These are phyloP conservation scores for Peromyscus leucopus DNA, from an alignment of 2,113 vertebrate genomes.

Conservation along the genomic window DNA sequence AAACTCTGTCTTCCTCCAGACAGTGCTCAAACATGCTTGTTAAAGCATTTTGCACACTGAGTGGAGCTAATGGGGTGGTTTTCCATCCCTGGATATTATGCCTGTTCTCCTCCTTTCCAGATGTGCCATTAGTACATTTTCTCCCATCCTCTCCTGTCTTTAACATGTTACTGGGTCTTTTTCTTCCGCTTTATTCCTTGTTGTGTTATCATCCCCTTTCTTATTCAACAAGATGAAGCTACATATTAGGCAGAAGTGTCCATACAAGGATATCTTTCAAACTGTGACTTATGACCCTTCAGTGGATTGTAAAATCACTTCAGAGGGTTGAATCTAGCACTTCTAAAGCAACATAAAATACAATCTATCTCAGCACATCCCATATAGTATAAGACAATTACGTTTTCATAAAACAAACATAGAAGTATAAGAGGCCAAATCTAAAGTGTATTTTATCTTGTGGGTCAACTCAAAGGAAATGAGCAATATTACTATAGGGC, in stretches of 20 bases:
- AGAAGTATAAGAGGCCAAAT: not conserved
- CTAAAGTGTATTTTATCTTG: slow-evolving; percentile 27
- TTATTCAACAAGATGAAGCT: slow-evolving; percentile 15
- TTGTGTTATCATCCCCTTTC: not conserved
- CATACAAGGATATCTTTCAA: slow-evolving; percentile 19
- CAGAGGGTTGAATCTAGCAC: not conserved
- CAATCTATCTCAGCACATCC: not conserved
- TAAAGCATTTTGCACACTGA: slow-evolving; percentile 44
- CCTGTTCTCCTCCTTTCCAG: not conserved
- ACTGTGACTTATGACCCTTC: not conserved
- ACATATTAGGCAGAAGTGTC: not conserved
- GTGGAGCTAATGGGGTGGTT: not conserved
- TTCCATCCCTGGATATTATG: not conserved
- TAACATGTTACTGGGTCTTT: not conserved
- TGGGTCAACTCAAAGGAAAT: slow-evolving; percentile 19
- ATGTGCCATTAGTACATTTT: not conserved
- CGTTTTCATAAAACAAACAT: slow-evolving; percentile 53
- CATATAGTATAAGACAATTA: slow-evolving; percentile 14
- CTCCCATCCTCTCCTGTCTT: not conserved
- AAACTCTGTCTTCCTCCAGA: not conserved
- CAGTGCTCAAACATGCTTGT: not conserved
- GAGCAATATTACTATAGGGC: slow-evolving; percentile 4
- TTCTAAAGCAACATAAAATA: slow-evolving; percentile 25
- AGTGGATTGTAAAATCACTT: slow-evolving; percentile 38
- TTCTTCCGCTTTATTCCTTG: slow-evolving; percentile 15